These are phyloP conservation scores for Tamias sibiricus DNA, from an alignment of 2,113 vertebrate genomes.

Conservation along the genomic window DNA sequence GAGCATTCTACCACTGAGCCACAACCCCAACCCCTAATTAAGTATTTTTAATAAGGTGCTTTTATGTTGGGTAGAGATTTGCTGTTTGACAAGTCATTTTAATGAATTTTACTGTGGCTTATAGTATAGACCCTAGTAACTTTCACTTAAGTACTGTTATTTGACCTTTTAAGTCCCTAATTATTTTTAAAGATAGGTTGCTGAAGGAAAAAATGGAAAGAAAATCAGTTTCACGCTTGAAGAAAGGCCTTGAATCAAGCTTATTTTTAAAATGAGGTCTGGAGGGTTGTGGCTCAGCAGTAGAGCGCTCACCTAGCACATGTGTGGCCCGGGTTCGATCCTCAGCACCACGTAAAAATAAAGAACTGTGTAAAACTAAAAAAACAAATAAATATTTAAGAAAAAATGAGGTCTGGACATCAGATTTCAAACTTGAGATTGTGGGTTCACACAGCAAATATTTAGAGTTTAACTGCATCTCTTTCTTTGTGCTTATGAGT, in stretches of 20 bases:
- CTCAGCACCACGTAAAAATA: too few species aligned
- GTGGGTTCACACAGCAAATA: neutral
- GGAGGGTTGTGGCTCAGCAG: too few species aligned
- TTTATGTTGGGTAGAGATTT: neutral
- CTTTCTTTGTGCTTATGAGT: neutral
- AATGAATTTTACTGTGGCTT: neutral
- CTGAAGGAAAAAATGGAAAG: slow-evolving; percentile 1
- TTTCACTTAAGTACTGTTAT: neutral
- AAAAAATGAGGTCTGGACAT: neutral
- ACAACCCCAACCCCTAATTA: too few species aligned
- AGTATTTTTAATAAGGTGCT: slow-evolving; percentile 32
- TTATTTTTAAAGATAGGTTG: slow-evolving; percentile 3
- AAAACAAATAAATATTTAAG: too few species aligned
- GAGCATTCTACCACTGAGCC: too few species aligned
- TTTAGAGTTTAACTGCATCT: neutral
- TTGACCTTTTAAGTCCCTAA: neutral
- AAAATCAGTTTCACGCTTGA: slow-evolving; percentile 48
- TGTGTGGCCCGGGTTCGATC: too few species aligned
- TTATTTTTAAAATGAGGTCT: slow-evolving; percentile 3
- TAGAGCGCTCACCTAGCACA: too few species aligned
- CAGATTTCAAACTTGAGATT: neutral
- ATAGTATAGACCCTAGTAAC: neutral
- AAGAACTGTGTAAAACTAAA: too few species aligned
- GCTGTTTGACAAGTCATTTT: neutral
- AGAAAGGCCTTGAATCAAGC: neutral